phyloP scores from a whole-genome alignment of 2,797 vertebrate species.

The Cichlasoma orientale region DNA sequence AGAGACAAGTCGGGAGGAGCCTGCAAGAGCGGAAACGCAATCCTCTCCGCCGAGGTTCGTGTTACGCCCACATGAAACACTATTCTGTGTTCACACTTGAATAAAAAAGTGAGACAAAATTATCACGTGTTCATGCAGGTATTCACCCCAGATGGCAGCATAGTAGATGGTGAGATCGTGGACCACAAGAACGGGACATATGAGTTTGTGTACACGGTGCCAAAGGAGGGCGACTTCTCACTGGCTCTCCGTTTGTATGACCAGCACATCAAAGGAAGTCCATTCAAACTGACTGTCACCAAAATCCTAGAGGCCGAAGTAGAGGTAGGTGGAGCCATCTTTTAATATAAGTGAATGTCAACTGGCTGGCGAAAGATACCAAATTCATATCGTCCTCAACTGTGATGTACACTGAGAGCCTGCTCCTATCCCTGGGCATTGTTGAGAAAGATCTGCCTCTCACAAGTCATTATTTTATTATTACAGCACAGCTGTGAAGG shows the following conservation, averaged over 20 bases:
- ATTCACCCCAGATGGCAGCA: conserved; percentile 93
- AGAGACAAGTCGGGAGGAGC: conserved; percentile 97
- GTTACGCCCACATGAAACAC: accelerated
- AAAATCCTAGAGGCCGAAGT: conserved; percentile 81
- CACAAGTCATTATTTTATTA: not conserved
- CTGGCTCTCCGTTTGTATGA: conserved; percentile 93
- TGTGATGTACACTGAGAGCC: not conserved
- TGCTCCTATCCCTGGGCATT: not conserved
- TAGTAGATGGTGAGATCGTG: conserved; percentile 92
- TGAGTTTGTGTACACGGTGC: conserved; percentile 92
- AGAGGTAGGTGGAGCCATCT: conserved; percentile 41
- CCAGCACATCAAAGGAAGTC: conserved; percentile 98
- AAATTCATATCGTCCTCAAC: not conserved
- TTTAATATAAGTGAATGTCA: accelerated
- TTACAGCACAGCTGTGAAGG: too few species aligned
- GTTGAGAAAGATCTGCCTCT: not conserved
- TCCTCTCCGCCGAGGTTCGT: conserved; percentile 88
- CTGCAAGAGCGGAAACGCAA: conserved; percentile 93
- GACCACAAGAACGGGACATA: conserved; percentile 98
- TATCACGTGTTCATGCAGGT: conserved; percentile 60
- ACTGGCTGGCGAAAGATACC: not conserved
- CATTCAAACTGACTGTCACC: conserved; percentile 90
- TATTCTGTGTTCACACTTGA: not conserved
- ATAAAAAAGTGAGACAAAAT: accelerated
- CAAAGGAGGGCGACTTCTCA: conserved; percentile 94